Evolutionary conservation across 2,797 vertebrate genomes (phyloP).

Genomic region (Notamacropus eugenii): DNA sequence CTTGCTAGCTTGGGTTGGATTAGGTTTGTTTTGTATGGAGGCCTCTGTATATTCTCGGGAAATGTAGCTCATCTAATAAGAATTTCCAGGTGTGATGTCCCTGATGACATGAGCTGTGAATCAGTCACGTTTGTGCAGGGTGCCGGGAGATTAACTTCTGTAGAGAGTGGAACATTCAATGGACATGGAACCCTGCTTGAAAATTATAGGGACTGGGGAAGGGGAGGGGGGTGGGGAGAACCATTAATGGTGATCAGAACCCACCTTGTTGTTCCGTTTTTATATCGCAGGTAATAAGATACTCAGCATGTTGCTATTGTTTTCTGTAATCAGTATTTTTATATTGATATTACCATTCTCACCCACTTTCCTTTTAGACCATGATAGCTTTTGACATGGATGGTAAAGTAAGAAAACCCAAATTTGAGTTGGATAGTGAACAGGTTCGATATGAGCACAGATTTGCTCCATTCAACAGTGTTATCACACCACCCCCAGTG

Average conservation of each 20-base stretch:
- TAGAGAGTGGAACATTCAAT: neutral
- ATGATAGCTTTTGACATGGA: conserved; percentile 99
- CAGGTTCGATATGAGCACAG: conserved; percentile 99
- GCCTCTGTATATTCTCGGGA: neutral
- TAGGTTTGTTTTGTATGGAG: neutral
- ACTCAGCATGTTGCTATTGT: neutral
- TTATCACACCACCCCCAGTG: conserved; percentile 97
- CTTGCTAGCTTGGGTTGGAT: neutral
- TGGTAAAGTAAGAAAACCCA: conserved; percentile 97
- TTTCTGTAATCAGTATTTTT: conserved; percentile 16
- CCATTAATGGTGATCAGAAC: neutral
- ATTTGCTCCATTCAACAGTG: conserved; percentile 98
- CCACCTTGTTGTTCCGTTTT: conserved; percentile 59
- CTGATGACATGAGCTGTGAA: neutral
- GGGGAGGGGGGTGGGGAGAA: neutral
- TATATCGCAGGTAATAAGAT: conserved; percentile 6
- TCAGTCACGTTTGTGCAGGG: neutral
- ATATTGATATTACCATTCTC: neutral
- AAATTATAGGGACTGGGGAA: neutral
- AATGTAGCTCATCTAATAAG: neutral
- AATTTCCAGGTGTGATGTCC: neutral
- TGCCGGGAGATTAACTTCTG: neutral
- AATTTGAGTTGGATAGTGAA: conserved; percentile 98
- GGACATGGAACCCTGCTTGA: conserved; percentile 9
- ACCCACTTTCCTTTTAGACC: conserved; percentile 86